Evolutionary conservation across 2,888 invertebrate species (phyloP).

Genomic region (Cryptosula pallasiana): DNA sequence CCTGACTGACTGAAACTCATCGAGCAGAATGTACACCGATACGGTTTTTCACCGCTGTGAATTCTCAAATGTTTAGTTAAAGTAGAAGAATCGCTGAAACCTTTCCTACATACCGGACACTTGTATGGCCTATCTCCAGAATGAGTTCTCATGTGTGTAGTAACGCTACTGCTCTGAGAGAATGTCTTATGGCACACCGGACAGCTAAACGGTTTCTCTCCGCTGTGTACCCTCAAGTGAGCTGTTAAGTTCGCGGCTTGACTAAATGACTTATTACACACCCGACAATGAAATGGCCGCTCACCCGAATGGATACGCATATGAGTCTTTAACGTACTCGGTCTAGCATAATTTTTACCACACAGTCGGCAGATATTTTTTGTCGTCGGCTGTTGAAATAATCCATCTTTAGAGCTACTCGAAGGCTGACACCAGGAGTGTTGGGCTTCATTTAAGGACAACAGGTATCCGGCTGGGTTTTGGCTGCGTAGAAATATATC

Average conservation of each 20-base stretch:
- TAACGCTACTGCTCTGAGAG: conserved; percentile 87
- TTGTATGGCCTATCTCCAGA: conserved; percentile 97
- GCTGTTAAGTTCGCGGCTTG: conserved; percentile 98
- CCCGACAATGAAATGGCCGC: conserved; percentile 66
- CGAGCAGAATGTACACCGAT: conserved; percentile 92
- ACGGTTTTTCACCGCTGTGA: conserved; percentile 76
- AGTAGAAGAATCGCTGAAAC: conserved; percentile 97
- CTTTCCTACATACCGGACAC: conserved; percentile 93
- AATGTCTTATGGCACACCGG: conserved; percentile 94
- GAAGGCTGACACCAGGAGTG: not conserved
- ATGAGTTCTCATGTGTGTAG: conserved; percentile 99
- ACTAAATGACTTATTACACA: conserved; percentile 89
- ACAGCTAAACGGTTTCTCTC: conserved; percentile 97
- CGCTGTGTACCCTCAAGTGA: conserved; percentile 89
- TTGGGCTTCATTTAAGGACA: not conserved
- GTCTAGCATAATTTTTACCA: conserved; percentile 90
- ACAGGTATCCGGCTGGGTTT: not conserved
- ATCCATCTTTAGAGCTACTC: not conserved
- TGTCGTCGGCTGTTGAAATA: conserved; percentile 52
- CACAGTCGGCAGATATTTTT: conserved; percentile 84
- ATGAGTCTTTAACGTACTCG: conserved; percentile 94
- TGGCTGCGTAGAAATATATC: conserved; percentile 7
- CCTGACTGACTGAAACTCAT: conserved; percentile 96
- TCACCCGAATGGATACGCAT: conserved; percentile 93
- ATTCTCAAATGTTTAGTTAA: conserved; percentile 93